Evolutionary conservation across 2,888 invertebrate genomes (phyloP), one percentile per base, ranked within the genome.

Genomic region (Perizoma affinitatum): DNA sequence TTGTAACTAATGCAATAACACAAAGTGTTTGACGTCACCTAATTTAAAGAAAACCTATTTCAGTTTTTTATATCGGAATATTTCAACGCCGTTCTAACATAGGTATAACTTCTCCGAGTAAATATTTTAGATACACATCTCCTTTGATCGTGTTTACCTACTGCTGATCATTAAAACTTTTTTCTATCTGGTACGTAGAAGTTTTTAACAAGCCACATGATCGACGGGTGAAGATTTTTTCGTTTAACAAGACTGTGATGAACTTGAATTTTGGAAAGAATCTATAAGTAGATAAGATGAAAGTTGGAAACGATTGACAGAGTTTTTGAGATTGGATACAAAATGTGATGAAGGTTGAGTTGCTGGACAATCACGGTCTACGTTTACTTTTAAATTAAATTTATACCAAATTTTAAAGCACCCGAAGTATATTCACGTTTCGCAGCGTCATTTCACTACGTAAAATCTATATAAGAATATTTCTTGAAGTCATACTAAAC

Each of bases 131-230:
- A 55, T 54, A 64, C 60, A 63, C 62, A 62, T 66, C 61, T 58
- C 57, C 68, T 73, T 73, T 76, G 73, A 73, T 72, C 71, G 66
- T 75, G 71, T 75, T 75, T 73, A 72, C 73, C 69, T 73, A 70
- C 69, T 69, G 68, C 63, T 63, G 74, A 70, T 77, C 78, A 77
- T 81, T 79, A 81, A 78, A 82, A 83, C 74, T 82, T 83, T 76
- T 78, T 78, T 79, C 76, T 72, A 74, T 76, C 73, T 67, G 57
- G 63, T 57, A 62, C 69, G 63, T 74, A 62, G 63, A 73, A 83
- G 73, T 83, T 22, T 82, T 81, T 83, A 82, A 82, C 81, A 83
- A 83, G 82, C 80, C 75, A 64, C 70, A 76, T 76, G 80, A 80
- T 81, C 76, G 77, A 79, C 74, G 66, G 67, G 59, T 53, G 59